phyloP scores from a whole-genome alignment of 2,797 vertebrate species.

The Eurystomus glaucurus region DNA sequence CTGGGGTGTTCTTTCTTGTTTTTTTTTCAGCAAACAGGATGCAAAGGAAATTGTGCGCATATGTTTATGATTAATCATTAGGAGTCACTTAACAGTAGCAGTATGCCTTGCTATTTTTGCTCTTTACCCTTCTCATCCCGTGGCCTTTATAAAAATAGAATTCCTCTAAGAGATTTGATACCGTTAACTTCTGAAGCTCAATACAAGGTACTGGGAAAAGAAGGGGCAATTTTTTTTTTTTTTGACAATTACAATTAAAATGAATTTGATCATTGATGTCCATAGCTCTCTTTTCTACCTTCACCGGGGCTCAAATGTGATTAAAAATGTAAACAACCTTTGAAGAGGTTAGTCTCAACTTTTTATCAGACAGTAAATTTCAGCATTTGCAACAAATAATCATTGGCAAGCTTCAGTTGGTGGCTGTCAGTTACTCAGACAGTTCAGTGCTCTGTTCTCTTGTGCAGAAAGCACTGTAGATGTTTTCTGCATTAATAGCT shows the following conservation, averaged over 20 bases:
- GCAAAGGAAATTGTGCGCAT: conserved; percentile 19
- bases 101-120: neutral
- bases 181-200: neutral
- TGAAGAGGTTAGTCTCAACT: neutral
- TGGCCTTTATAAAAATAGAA: neutral
- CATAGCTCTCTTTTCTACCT: neutral
- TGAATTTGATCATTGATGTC: neutral
- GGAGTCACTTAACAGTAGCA: neutral
- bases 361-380: neutral
- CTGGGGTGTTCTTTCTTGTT: neutral
- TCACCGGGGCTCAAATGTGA: neutral
- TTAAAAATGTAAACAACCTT: neutral
- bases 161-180: neutral
- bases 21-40: conserved; percentile 13
- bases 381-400: neutral
- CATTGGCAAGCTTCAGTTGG: neutral
- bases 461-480: neutral
- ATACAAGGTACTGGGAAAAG: neutral
- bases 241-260: neutral
- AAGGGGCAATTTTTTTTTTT: neutral
- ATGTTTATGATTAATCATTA: conserved; percentile 45
- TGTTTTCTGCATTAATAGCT: neutral
- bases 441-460: neutral
- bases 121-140: neutral
- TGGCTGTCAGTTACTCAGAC: neutral